Conservation (phyloP, 2,888 invertebrate species). For the Temnothorax ravouxi region DNA sequence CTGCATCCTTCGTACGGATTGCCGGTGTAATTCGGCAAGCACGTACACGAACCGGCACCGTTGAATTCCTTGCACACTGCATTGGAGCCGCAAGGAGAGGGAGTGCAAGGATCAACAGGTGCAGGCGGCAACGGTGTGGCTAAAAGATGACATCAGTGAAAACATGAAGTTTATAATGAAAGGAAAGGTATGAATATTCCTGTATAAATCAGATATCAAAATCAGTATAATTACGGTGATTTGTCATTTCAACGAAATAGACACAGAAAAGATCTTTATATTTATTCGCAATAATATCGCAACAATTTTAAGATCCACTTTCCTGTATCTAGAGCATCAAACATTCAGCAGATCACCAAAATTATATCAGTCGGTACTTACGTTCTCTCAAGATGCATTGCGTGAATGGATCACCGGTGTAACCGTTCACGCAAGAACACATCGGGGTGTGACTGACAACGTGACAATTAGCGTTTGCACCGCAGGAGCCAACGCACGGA, state of each 20-base stretch:
- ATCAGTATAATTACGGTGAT: constrained; percentile 19
- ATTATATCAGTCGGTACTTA: constrained; percentile 59
- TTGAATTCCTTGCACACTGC: constrained; percentile 89
- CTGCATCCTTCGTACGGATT: constrained; percentile 87
- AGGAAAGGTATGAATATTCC: neutral
- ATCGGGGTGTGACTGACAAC: constrained; percentile 87
- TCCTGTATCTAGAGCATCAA: neutral
- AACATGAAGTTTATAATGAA: neutral
- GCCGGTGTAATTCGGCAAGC: constrained; percentile 86
- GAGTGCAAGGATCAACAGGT: constrained; percentile 89
- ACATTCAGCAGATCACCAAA: neutral
- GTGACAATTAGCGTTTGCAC: constrained; percentile 85
- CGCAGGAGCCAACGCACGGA: constrained; percentile 87
- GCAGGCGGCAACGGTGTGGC: constrained; percentile 77
- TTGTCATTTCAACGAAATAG: neutral
- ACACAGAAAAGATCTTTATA: neutral
- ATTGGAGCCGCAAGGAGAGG: constrained; percentile 93
- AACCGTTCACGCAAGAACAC: constrained; percentile 88
- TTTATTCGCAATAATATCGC: neutral
- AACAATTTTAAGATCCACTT: neutral
- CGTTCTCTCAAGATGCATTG: constrained; percentile 85
- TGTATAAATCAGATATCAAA: neutral
- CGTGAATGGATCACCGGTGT: constrained; percentile 89
- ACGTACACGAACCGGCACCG: constrained; percentile 87
- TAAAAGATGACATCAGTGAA: constrained; percentile 29